These are phyloP conservation scores for Phragmatobia fuliginosa DNA, from an alignment of 2,888 invertebrate species.

Conservation along the genomic window DNA sequence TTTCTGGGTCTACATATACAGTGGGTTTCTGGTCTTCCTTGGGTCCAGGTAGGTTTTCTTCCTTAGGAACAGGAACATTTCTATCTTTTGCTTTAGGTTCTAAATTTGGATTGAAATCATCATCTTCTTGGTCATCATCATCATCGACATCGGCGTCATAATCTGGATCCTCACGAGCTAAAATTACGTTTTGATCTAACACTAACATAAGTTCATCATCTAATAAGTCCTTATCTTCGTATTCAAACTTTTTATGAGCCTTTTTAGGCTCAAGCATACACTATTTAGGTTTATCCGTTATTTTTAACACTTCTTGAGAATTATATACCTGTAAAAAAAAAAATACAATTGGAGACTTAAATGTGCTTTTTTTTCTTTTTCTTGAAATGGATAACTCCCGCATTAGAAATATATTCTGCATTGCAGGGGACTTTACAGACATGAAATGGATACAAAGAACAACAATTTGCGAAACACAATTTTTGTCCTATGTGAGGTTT, in stretches of 20 bases:
- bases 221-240: conserved; percentile 6
- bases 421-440: too few relatives aligned
- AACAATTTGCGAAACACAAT: too few relatives aligned
- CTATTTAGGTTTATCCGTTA: conserved; percentile 24
- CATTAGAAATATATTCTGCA: too few relatives aligned
- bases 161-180: conserved; percentile 4
- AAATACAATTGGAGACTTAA: neutral
- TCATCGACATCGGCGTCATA: conserved; percentile 9
- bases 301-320: conserved; percentile 47
- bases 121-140: neutral
- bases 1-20: conserved; percentile 17
- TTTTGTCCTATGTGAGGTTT: too few relatives aligned
- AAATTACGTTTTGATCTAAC: conserved; percentile 10
- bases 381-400: too few relatives aligned
- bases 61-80: neutral
- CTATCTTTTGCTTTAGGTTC: neutral
- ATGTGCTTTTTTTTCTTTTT: neutral
- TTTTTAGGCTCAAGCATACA: conserved; percentile 42
- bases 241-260: conserved; percentile 35
- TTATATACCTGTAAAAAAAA: conserved; percentile 64
- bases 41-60: neutral
- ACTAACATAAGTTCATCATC: conserved; percentile 10
- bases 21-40: neutral
- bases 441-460: too few relatives aligned
- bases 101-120: neutral